phyloP scores from a whole-genome alignment of 1,140 invertebrate genomes.

The Harpegnathos saltator region DNA sequence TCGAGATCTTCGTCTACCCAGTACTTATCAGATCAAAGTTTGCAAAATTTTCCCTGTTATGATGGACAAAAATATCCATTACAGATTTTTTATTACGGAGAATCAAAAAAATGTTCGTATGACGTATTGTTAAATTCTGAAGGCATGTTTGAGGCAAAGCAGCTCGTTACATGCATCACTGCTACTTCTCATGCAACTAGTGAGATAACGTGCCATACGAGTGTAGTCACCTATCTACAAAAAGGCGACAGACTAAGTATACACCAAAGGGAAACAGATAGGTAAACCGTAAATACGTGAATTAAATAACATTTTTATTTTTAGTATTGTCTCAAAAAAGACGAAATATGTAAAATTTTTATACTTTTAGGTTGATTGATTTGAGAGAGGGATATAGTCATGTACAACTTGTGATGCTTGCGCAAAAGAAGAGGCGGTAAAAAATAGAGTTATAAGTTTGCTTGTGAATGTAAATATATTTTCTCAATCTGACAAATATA shows the following conservation, averaged over 20 bases:
- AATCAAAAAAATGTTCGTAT: conserved; percentile 79
- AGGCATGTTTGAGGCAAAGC: conserved; percentile 74
- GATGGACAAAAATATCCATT: background rate
- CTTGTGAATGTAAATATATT: background rate
- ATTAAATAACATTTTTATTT: conserved; percentile 44
- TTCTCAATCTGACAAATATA: no score
- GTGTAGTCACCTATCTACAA: conserved; percentile 74
- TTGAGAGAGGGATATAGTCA: conserved; percentile 81
- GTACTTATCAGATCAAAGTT: background rate
- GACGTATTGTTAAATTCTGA: conserved; percentile 81
- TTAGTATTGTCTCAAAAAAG: no score
- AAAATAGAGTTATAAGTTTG: background rate
- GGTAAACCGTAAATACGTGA: conserved; percentile 70
- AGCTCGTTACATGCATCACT: conserved; percentile 79
- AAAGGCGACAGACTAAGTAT: conserved; percentile 80
- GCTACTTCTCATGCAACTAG: conserved; percentile 71
- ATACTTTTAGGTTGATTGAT: conserved; percentile 79
- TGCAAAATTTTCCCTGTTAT: no score
- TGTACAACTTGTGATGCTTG: conserved; percentile 79
- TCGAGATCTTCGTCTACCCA: conserved; percentile 56
- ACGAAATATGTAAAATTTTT: no score
- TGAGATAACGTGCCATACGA: conserved; percentile 81
- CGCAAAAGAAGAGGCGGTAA: conserved; percentile 68
- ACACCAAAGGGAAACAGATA: conserved; percentile 79
- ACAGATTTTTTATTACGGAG: conserved; percentile 82